Percentiles rank a stretch among this genome's conserved stretches.
Conservation (phyloP, 2,888 invertebrate species). For the Macrophya alboannulata region DNA sequence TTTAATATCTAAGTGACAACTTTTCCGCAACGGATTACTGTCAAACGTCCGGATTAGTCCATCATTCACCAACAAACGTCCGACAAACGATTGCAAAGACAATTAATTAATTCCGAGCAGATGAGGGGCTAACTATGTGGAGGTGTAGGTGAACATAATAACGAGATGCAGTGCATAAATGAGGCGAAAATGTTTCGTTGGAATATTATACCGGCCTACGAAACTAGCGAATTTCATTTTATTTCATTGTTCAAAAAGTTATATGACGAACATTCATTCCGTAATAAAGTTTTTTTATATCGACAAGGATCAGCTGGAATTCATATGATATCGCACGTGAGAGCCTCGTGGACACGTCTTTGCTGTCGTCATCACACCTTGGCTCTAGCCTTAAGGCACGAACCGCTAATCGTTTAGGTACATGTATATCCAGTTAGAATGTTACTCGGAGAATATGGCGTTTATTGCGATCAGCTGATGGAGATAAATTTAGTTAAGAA, state of each 20-base stretch:
- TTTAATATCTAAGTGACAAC: too few species aligned
- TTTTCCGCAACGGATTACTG: too few species aligned
- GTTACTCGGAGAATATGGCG: constrained; percentile 1
- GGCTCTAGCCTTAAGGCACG: constrained; percentile 31
- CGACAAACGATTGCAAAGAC: too few species aligned
- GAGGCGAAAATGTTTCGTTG: neutral
- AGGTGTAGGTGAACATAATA: too few species aligned
- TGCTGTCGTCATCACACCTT: constrained; percentile 44
- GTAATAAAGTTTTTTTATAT: constrained; percentile 5
- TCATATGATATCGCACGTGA: neutral
- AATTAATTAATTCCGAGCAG: too few species aligned
- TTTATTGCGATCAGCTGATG: constrained; percentile 25
- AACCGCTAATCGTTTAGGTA: constrained; percentile 4
- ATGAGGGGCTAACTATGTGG: too few species aligned
- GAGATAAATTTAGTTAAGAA: neutral
- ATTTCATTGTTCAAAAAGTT: neutral
- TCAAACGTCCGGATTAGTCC: too few species aligned
- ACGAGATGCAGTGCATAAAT: neutral
- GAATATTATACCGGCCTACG: neutral
- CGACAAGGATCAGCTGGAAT: neutral
- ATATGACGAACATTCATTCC: neutral
- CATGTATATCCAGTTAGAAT: constrained; percentile 17
- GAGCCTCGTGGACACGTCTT: constrained; percentile 29
- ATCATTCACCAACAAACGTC: too few species aligned
- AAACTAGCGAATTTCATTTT: neutral